Percentiles rank a stretch among this genome's conserved stretches.
phyloP scores from a whole-genome alignment of 2,113 vertebrate genomes.

The Sigmodon hispidus region DNA sequence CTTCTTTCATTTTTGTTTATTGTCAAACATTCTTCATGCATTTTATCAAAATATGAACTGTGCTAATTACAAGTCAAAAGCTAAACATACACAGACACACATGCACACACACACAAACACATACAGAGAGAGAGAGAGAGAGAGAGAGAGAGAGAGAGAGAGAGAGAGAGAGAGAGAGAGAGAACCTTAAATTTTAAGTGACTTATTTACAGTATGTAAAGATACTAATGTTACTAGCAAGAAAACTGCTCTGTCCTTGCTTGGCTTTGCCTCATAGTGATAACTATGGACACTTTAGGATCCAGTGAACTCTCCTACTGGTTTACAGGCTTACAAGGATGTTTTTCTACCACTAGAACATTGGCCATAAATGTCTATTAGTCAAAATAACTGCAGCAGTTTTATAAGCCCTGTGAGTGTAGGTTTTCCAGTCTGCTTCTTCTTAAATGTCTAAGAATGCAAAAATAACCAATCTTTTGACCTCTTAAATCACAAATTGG shows the following conservation, averaged over 20 bases:
- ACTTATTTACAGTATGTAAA: background rate
- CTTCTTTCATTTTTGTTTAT: background rate
- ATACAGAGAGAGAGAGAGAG: fast-evolving
- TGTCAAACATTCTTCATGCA: background rate
- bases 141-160: background rate
- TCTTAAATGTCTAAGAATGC: slow-evolving; percentile 88
- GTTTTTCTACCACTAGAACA: slow-evolving; percentile 76
- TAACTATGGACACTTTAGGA: background rate
- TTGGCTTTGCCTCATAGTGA: background rate
- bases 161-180: background rate
- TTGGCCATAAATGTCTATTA: slow-evolving; percentile 82
- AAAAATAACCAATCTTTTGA: slow-evolving; percentile 88
- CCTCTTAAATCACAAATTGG: slow-evolving; percentile 89
- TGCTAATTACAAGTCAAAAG: background rate
- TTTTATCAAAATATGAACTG: background rate
- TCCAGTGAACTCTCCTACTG: slow-evolving; percentile 63
- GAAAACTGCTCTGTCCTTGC: background rate
- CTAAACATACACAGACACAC: background rate
- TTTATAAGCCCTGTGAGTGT: slow-evolving; percentile 84
- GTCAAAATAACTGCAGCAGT: slow-evolving; percentile 84
- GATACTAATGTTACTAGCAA: background rate
- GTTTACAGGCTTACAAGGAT: slow-evolving; percentile 58
- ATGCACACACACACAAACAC: too few relatives aligned
- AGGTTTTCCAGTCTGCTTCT: slow-evolving; percentile 83
- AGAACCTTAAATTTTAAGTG: background rate